Base-by-base conservation (phyloP, 2,888 invertebrate genomes). In the Phyllotreta cruciferae region DNA sequence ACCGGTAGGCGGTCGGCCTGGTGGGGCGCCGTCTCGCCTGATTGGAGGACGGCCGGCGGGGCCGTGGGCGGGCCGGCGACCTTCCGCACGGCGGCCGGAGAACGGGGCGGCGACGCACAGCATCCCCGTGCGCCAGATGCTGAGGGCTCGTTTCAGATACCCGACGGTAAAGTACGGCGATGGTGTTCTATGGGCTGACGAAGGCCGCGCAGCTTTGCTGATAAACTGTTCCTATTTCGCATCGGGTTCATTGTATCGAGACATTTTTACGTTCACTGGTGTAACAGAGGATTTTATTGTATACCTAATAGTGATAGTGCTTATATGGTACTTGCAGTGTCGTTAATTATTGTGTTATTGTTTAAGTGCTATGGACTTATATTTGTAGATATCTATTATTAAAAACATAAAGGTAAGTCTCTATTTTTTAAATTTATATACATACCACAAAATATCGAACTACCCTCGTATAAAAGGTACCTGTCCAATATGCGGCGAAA, bases 111-210 rank as follows among this genome's bases (percentile, higher is more conserved):
- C 70, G 75, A 61, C 74, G 56, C 63, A 69, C 81, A 80, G 80
- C 80, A 80, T 81, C 80, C 80, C 77, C 75, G 76, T 71, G 73
- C 73, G 73, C 73, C 71, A 74, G 75, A 71, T 71, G 73, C 72
- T 72, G 66, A 67, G 73, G 70, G 70, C 70, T 67, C n/a, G n/a
- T 69, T 68, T 71, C 75, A 77, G 77, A 78, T 74, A 76, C 73
- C 76, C 76, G 78, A 73, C 76, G 77, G 76, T 71, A 77, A 79
- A 76, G 70, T 72, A 68, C 56, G 63, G 24, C 60, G 66, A 56
- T 42, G 58, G 61, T 60, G 58, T 63, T 63, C n/a, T 39, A 60
- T 56, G 50, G 52, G 56, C 57, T 45, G 56, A 57, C 60, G 39
- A 47, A 57, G 39, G 49, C 24, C 24, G 24, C 66, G 66, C 62